Evolutionary conservation across 2,888 invertebrate genomes (phyloP).

Genomic region (Agrotis segetum): DNA sequence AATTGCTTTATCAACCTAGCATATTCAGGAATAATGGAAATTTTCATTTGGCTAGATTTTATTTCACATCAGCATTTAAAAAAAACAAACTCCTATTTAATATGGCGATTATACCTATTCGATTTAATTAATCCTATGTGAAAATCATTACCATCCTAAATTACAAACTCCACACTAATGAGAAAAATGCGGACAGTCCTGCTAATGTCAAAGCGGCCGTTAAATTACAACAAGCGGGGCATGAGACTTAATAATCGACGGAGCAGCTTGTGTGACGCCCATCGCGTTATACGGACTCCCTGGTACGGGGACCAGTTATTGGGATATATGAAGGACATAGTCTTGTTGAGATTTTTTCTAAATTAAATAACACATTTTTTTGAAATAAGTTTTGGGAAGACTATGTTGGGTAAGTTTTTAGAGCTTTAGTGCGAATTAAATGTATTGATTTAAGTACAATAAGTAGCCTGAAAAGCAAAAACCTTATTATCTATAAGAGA

Average conservation of each 20-base stretch:
- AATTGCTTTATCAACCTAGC: background rate
- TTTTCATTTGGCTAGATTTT: no score
- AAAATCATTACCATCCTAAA: conserved; percentile 17
- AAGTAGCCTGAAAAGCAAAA: background rate
- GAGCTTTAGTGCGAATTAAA: background rate
- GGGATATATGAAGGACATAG: background rate
- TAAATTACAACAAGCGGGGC: conserved; percentile 81
- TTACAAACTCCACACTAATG: conserved; percentile 27
- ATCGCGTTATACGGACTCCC: conserved; percentile 83
- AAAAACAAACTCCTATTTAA: background rate
- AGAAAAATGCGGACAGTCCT: conserved; percentile 69
- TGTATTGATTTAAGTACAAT: background rate
- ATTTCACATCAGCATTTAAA: no score
- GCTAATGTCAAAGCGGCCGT: conserved; percentile 77
- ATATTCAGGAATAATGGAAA: no score
- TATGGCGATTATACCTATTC: background rate
- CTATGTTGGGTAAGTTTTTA: background rate
- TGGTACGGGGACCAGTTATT: conserved; percentile 72
- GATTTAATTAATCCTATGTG: background rate
- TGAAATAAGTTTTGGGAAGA: background rate
- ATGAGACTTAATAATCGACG: conserved; percentile 79
- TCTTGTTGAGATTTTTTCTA: background rate
- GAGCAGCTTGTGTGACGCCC: conserved; percentile 83
- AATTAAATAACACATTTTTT: background rate
- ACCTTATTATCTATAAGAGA: background rate